Conservation (phyloP, 2,113 vertebrate genomes). For the Emydura subglobosa region DNA sequence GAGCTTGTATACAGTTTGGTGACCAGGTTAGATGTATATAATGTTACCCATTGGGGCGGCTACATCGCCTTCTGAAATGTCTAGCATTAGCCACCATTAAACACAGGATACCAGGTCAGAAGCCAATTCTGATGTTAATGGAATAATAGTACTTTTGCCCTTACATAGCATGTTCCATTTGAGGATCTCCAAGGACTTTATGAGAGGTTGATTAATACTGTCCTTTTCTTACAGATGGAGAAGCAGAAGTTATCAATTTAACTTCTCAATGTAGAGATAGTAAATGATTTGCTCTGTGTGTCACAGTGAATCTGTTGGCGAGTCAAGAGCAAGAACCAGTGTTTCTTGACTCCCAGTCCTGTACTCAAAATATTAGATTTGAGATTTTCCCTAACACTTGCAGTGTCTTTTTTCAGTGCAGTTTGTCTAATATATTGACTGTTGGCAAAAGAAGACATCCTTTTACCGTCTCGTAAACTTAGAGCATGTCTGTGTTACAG, state of each 20-base stretch:
- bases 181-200: background rate
- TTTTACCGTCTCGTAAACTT: background rate
- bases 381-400: background rate
- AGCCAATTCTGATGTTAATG: background rate
- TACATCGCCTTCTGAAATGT: background rate
- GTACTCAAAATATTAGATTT: background rate
- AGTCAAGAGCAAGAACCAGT: background rate
- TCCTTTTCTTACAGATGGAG: background rate
- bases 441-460: background rate
- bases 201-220: background rate
- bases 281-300: background rate
- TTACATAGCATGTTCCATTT: background rate
- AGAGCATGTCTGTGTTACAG: background rate
- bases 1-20: rapidly evolving
- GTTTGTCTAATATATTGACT: background rate
- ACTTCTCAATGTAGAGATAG: background rate
- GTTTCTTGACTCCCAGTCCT: background rate
- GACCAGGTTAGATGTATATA: rapidly evolving
- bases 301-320: background rate
- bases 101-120: background rate
- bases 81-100: background rate
- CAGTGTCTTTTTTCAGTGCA: background rate
- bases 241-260: background rate
- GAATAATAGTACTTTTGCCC: background rate
- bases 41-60: rapidly evolving